A percentile compares a stretch with the other conserved stretches of the same genome.
These are phyloP conservation scores for Okapia johnstoni DNA, from an alignment of 2,113 vertebrate genomes.

Conservation along the genomic window DNA sequence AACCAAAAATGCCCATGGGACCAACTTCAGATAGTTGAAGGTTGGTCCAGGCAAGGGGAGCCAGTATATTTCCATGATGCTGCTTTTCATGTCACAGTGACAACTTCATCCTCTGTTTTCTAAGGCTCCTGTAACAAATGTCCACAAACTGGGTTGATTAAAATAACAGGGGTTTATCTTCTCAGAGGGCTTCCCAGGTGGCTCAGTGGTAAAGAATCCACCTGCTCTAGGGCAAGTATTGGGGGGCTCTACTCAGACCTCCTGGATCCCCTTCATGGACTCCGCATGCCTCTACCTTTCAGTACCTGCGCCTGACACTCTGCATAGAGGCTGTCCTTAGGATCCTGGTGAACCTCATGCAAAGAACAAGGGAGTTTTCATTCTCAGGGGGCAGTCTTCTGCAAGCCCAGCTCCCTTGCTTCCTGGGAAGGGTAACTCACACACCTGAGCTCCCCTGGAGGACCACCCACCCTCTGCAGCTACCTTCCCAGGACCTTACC, in stretches of 20 bases:
- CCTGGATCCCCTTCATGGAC: no score
- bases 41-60: not conserved
- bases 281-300: not conserved
- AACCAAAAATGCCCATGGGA: not conserved
- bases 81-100: accelerated
- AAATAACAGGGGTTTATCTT: not conserved
- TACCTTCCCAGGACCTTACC: not conserved
- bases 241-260: not conserved
- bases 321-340: not conserved
- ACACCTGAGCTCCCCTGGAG: accelerated
- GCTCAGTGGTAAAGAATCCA: not conserved
- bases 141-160: not conserved
- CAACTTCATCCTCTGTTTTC: not conserved
- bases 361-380: not conserved
- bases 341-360: not conserved
- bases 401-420: not conserved
- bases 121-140: not conserved
- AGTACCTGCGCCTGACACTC: no score
- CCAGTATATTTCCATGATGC: not conserved
- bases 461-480: not conserved
- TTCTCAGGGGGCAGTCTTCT: not conserved
- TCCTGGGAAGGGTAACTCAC: not conserved
- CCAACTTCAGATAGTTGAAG: not conserved
- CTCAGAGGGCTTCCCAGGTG: not conserved
- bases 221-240: not conserved